Evolutionary conservation across 2,113 vertebrate genomes (phyloP).

Genomic region (Pica pica): DNA sequence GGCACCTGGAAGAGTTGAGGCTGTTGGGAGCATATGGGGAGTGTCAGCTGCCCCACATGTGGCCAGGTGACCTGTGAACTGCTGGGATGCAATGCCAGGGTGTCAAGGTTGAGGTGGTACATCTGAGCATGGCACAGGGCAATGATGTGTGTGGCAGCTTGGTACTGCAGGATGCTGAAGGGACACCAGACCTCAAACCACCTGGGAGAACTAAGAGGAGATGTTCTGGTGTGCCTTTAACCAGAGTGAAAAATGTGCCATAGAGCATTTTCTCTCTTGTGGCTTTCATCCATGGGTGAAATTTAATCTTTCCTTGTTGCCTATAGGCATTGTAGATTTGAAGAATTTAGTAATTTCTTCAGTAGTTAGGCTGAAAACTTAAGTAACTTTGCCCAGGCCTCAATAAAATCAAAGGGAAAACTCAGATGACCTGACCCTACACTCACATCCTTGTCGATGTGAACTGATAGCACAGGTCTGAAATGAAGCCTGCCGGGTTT

Average conservation of each 20-base stretch:
- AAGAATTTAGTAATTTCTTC: slow-evolving; percentile 36
- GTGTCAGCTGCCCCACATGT: background rate
- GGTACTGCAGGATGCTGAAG: fast-evolving
- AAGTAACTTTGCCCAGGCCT: slow-evolving; percentile 19
- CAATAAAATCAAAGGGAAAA: slow-evolving; percentile 31
- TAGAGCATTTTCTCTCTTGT: background rate
- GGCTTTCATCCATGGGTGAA: background rate
- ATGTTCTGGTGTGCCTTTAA: background rate
- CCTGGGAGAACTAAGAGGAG: fast-evolving
- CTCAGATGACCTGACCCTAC: slow-evolving; percentile 3
- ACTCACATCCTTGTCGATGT: background rate
- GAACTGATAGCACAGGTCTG: slow-evolving; percentile 22
- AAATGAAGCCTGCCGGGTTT: slow-evolving; percentile 32
- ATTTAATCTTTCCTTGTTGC: slow-evolving; percentile 10
- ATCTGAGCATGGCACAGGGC: fast-evolving
- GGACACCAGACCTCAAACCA: background rate
- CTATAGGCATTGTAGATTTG: background rate
- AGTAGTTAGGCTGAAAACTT: background rate
- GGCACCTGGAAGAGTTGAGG: background rate
- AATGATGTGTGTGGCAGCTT: fast-evolving
- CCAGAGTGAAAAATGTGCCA: background rate
- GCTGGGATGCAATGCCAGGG: background rate
- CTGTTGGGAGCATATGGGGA: background rate
- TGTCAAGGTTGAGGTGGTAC: background rate
- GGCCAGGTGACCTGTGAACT: fast-evolving